A percentile compares a stretch with the other conserved stretches of the same genome.
These are phyloP conservation scores for Entomyzon cyanotis DNA, from an alignment of 2,113 vertebrate genomes.

Conservation along the genomic window DNA sequence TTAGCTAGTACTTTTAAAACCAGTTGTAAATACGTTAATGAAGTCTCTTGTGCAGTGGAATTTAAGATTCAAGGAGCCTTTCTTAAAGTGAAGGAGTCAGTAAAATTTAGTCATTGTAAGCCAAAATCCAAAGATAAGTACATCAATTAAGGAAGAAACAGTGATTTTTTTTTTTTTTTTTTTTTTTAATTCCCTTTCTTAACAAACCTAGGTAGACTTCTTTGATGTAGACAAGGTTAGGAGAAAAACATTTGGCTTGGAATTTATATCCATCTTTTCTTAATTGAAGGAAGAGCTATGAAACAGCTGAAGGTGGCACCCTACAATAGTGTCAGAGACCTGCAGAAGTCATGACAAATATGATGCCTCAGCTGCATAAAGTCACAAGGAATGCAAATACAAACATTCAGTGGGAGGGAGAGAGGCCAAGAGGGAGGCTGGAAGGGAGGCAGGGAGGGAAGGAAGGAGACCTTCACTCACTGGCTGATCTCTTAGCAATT, in stretches of 20 bases:
- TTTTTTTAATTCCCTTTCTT: conserved; percentile 1
- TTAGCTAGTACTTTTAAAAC: neutral
- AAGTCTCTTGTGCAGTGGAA: neutral
- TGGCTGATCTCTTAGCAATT: neutral
- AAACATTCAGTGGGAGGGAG: neutral
- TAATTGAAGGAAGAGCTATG: neutral
- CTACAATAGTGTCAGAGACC: neutral
- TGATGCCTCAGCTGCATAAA: neutral
- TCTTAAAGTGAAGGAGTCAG: neutral
- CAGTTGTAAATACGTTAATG: neutral
- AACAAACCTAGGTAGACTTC: neutral
- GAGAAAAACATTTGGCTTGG: neutral
- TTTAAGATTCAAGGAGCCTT: neutral
- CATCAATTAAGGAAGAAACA: neutral
- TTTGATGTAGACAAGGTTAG: neutral
- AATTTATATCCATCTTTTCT: neutral
- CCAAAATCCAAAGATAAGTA: neutral
- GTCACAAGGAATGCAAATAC: neutral
- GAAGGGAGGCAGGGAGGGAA: neutral
- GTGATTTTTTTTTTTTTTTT: conserved; percentile 26
- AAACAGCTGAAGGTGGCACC: neutral
- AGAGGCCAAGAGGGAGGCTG: neutral
- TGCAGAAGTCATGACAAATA: neutral
- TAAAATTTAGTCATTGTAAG: neutral
- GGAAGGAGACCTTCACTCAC: neutral